Evolutionary conservation across 2,888 invertebrate species (phyloP).

Genomic region (Micoletzkya japonica): DNA sequence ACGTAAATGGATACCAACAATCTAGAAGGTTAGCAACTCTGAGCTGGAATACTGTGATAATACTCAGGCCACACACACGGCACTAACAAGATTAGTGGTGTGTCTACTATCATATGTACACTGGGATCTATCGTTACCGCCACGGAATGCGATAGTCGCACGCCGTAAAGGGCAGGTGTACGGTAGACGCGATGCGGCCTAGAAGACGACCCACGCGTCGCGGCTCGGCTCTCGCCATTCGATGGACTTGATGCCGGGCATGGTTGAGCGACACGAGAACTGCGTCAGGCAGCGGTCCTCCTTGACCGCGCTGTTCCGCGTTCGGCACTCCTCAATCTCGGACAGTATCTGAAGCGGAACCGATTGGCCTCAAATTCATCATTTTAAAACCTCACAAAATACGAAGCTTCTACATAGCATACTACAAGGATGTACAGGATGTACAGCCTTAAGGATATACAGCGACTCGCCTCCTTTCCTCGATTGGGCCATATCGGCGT

Average conservation of each 20-base stretch:
- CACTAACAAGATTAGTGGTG: no score
- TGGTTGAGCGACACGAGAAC: slow-evolving; percentile 17
- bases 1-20: no score
- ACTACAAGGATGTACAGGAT: background rate
- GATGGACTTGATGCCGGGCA: background rate
- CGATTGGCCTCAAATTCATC: background rate
- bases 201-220: slow-evolving; percentile 11
- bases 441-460: background rate
- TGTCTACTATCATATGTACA: no score
- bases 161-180: no score
- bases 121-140: no score
- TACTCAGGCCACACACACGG: no score
- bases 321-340: slow-evolving; percentile 14
- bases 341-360: background rate
- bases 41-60: no score
- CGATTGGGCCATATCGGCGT: slow-evolving; percentile 5
- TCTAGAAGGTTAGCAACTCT: no score
- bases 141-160: no score
- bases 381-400: background rate
- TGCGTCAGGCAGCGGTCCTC: slow-evolving; percentile 13
- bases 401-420: background rate
- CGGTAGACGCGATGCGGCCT: background rate
- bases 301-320: slow-evolving; percentile 1
- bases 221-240: slow-evolving; percentile 18
- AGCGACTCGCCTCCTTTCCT: slow-evolving; percentile 10